Evolutionary conservation across 2,888 invertebrate genomes (phyloP), one percentile per base, ranked within the genome.

Genomic region (Nowickia ferox): DNA sequence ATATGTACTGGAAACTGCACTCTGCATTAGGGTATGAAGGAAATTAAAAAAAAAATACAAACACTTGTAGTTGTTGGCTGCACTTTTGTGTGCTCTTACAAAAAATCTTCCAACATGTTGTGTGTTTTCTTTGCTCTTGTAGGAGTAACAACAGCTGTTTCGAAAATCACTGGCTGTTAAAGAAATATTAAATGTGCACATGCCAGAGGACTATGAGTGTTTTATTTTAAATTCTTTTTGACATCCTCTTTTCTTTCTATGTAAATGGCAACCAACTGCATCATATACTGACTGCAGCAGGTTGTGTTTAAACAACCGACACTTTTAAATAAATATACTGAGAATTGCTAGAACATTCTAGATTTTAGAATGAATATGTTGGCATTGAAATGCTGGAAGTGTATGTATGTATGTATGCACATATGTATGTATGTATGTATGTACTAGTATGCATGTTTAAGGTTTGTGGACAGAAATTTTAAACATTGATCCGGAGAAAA

Each of bases 81-180:
- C 38, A 66, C 44, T 46, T 46, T 71, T 44, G 11, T 51, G 40
- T 30, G 30, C 4, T 30, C 8, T 38, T 55, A 30, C 13, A 15
- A 65, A 15, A 65, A 57, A 30, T 57, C 48, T 81, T 19, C 9
- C 65, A 59, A n/a, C 13, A 13, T 59, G 19, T 30, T 42, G 51
- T 17, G 42, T 44, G 5, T 53, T 44, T 63, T 5, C 38, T 4
- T 46, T 5, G 10, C 17, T 38, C 9, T 74, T 40, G 22, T 65
- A 63, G 82, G 63, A 53, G 84, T 74, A 85, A 85, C 84, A 85
- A 81, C 84, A 85, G 84, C 84, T 85, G 84, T 85, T 85, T 77
- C 57, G 11, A 71, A 85, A 81, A 81, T 85, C 72, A 85, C 84
- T 85, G 81, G 84, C 10, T 72, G 68, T 68, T 55, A 68, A 75